Conservation (phyloP, 2,113 vertebrate genomes). For the Notarius lentiginosus region DNA sequence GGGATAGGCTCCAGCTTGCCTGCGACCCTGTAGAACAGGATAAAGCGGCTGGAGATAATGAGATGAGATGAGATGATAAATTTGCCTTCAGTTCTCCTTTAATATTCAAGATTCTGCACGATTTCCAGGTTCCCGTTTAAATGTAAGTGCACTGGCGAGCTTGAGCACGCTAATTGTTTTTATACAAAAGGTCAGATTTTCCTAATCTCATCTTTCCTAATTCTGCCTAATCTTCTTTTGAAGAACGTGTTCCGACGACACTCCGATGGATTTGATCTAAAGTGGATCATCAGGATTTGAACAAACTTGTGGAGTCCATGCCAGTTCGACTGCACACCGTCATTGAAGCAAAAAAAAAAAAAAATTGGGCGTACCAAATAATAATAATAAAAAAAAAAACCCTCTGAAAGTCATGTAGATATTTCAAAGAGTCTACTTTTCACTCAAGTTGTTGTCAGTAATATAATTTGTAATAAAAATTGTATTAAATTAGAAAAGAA, state of each 20-base stretch:
- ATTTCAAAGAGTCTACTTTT: not conserved
- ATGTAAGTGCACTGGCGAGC: not conserved
- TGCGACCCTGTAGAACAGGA: no score
- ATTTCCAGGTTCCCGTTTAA: not conserved
- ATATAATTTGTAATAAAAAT: not conserved
- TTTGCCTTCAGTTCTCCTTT: not conserved
- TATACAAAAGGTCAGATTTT: not conserved
- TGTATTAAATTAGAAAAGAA: not conserved
- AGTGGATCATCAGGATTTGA: not conserved
- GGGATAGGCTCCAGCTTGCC: no score
- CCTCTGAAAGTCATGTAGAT: not conserved
- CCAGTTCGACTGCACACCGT: not conserved
- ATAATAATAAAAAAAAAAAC: not conserved
- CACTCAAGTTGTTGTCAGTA: not conserved
- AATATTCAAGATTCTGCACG: not conserved
- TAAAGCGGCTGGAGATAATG: no score
- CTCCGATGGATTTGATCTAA: not conserved
- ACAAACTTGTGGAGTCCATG: not conserved
- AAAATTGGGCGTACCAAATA: not conserved
- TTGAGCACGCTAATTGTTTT: not conserved
- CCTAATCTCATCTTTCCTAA: not conserved
- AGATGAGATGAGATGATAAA: no score
- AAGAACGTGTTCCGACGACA: not conserved
- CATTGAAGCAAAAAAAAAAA: not conserved
- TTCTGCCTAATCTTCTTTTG: no score